Base-by-base conservation (phyloP, 2,888 invertebrate species). In the Drosophila anomalata region DNA sequence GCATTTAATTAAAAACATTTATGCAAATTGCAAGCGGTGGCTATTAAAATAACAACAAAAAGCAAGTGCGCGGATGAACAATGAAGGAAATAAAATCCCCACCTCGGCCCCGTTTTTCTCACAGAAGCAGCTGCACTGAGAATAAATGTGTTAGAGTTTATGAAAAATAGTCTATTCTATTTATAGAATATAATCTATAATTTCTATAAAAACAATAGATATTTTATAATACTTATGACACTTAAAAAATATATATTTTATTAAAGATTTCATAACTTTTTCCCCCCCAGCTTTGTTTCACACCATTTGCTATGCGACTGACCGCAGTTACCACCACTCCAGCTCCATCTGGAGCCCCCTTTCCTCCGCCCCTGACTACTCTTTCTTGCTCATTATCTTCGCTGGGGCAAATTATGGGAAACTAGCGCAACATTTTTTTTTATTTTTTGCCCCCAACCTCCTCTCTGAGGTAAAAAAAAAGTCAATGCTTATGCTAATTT, bases 1-100 rank as follows among this genome's bases (percentile, higher is more conserved):
- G 88, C 75, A 70, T 74, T 82, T 75, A 79, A 87, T 81, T 87
- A 79, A 84, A 87, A 78, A 78, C 71, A 80, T 77, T 81, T 79
- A 87, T 85, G 87, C 70, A 79, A 84, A 84, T 84, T 84, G 76
- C 55, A 61, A 72, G 50, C 66, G 22, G 60, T 47, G 73, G 69
- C 72, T 65, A 74, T 80, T 81, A 84, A 58, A 63, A 63, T 75
- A 78, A 72, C 62, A 70, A 55, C 76, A 70, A 74, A 73, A 81
- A 61, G 50, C 56, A 75, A 81, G 66, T 77, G 73, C 73, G 65
- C 61, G 61, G 71, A 44, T 56, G 52, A 76, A 79, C 85, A 85
- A 73, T 80, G 69, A 68, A 61, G 36, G 51, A 54, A 26, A 14
- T 39, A 14, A 20, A 12, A 17, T 42, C 12, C 41, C 22, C 44